Evolutionary conservation across 1,140 invertebrate genomes (phyloP).

Genomic region (Eurytemora carolleeae): DNA sequence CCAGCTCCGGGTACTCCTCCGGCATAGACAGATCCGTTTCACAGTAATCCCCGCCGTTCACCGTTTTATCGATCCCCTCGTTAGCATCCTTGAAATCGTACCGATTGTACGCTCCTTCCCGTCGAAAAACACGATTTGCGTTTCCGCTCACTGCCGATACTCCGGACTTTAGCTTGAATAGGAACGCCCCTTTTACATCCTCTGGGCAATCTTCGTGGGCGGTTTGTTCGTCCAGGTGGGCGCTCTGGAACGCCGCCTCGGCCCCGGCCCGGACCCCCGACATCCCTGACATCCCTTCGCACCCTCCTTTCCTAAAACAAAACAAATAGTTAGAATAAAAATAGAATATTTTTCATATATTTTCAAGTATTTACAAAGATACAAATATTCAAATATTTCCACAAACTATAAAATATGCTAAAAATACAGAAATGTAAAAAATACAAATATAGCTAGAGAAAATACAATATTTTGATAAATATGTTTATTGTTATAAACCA

Average conservation of each 20-base stretch:
- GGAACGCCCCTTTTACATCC: constrained; percentile 10
- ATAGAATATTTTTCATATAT: no score
- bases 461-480: no score
- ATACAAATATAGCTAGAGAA: no score
- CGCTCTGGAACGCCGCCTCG: constrained; percentile 9
- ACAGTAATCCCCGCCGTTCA: background rate
- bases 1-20: constrained; percentile 24
- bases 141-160: constrained; percentile 6
- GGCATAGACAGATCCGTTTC: constrained; percentile 18
- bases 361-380: no score
- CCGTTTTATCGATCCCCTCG: constrained; percentile 9
- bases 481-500: no score
- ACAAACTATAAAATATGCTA: no score
- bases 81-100: constrained; percentile 14
- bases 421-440: no score
- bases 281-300: background rate
- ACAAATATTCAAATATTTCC: no score
- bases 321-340: no score
- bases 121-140: constrained; percentile 8
- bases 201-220: constrained; percentile 12
- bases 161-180: constrained; percentile 11
- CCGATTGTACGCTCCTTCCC: constrained; percentile 8
- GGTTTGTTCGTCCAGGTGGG: constrained; percentile 8
- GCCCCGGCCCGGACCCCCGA: background rate
- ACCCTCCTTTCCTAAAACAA: no score